phyloP scores from a whole-genome alignment of 2,888 invertebrate species.

The Pemphredon lugubris region DNA sequence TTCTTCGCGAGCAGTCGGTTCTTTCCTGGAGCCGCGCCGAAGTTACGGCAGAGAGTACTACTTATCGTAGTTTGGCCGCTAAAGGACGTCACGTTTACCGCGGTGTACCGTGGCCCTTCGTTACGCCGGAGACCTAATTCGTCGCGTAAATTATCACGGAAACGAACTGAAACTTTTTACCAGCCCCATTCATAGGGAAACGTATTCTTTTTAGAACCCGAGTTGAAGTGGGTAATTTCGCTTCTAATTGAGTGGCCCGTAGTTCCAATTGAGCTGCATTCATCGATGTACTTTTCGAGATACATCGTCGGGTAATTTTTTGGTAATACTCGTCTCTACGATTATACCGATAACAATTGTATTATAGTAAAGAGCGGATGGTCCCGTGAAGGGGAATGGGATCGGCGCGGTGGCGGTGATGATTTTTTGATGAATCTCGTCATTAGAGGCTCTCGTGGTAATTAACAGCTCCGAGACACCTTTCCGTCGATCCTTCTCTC shows the following conservation, averaged over 20 bases:
- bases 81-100: neutral
- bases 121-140: conserved; percentile 3
- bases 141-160: conserved; percentile 36
- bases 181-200: neutral
- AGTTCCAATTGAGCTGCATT: neutral
- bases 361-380: too few relatives aligned
- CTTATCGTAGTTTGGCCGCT: neutral
- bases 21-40: too few relatives aligned
- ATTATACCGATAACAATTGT: too few relatives aligned
- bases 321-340: too few relatives aligned
- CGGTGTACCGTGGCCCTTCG: neutral
- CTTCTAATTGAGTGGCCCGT: neutral
- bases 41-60: too few relatives aligned
- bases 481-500: conserved; percentile 9
- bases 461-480: conserved; percentile 62
- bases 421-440: conserved; percentile 75
- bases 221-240: conserved; percentile 1
- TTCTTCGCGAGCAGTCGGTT: too few relatives aligned
- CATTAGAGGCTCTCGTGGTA: conserved; percentile 68
- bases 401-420: conserved; percentile 54
- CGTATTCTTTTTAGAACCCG: neutral
- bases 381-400: neutral
- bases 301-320: too few relatives aligned
- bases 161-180: conserved; percentile 36
- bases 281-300: neutral